Evolutionary conservation across 2,113 vertebrate species (phyloP), one percentile per base, ranked within the genome.

Genomic region (Typhlomys cinereus): DNA sequence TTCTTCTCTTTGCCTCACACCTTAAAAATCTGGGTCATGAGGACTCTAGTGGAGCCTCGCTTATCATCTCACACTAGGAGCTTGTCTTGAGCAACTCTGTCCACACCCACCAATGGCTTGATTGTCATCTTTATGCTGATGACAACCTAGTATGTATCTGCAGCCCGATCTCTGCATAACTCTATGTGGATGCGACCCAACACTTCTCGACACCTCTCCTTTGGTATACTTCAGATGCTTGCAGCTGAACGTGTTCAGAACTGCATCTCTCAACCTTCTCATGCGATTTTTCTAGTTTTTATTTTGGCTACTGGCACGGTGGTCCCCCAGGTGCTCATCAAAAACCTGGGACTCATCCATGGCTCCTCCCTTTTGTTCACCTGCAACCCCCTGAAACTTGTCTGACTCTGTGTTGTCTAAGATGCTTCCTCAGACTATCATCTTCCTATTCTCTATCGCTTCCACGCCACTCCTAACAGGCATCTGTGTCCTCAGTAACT

Each of bases 101-200:
- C 89, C 95, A 92, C 94, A 70, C 96, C 96, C 89, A 87, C 14
- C 11, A 69, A 81, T 94, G 92, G 94, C 95, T 93, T 66, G 75
- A 54, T 94, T 93, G 92, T 92, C 90, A 94, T 97, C 93, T 97
- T 82, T 95, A 75, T 61, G 82, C 52, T 93, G 82, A 96, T 93
- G 89, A 94, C 95, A 96, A 70, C 87, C 93, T 71, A 92, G 29
- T 84, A 94, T 67, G 54, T 94, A 96, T 96, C 95, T 94, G 67
- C 25, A 88, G 83, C 90, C 69, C 50, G 23, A 97, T 96, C 95
- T 96, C 78, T 82, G 70, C 92, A 82, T 90, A 86, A 76, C 84
- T 94, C 79, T 71, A 90, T 59, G 66, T 83, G 82, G 87, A 46
- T 75, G 75, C 54, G 92, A 83, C 41, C 61, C 86, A 93, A 69